Evolutionary conservation across 1,140 invertebrate species (phyloP).

Genomic region (Calycopis cecrops): DNA sequence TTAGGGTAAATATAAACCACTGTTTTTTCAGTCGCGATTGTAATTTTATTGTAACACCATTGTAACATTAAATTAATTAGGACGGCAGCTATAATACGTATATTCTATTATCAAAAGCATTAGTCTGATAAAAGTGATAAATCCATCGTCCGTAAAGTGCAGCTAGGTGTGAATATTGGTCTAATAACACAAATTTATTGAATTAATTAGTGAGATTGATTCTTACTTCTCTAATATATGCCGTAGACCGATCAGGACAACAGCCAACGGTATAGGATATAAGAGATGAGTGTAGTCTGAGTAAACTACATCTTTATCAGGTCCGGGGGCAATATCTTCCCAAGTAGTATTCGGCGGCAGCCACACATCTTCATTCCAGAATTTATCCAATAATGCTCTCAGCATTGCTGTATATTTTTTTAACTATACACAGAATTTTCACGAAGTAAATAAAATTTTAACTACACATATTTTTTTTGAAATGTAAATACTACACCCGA

Average conservation of each 20-base stretch:
- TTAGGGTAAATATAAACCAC: no score
- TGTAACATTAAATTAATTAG: no score
- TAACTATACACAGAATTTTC: conserved; percentile 17
- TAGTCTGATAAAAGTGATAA: conserved; percentile 28
- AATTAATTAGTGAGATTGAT: not conserved
- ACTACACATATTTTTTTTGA: conserved; percentile 14
- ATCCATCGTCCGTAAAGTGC: conserved; percentile 26
- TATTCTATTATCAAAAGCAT: conserved; percentile 19
- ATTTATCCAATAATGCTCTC: conserved; percentile 73
- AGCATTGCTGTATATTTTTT: conserved; percentile 41
- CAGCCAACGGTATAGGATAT: conserved; percentile 87
- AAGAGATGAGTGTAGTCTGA: conserved; percentile 88
- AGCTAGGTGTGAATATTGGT: conserved; percentile 22
- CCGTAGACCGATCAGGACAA: conserved; percentile 84
- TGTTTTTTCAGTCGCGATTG: no score
- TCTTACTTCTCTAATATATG: conserved; percentile 88
- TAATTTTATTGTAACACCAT: no score
- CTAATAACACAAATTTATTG: not conserved
- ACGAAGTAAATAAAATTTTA: not conserved
- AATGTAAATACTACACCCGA: conserved; percentile 5
- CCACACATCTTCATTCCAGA: conserved; percentile 91
- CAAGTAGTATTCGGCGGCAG: conserved; percentile 93
- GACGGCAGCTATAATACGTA: no score
- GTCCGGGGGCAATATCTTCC: conserved; percentile 88
- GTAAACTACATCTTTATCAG: conserved; percentile 85